Conservation (phyloP, 2,113 vertebrate genomes). For the Steatornis caripensis region DNA sequence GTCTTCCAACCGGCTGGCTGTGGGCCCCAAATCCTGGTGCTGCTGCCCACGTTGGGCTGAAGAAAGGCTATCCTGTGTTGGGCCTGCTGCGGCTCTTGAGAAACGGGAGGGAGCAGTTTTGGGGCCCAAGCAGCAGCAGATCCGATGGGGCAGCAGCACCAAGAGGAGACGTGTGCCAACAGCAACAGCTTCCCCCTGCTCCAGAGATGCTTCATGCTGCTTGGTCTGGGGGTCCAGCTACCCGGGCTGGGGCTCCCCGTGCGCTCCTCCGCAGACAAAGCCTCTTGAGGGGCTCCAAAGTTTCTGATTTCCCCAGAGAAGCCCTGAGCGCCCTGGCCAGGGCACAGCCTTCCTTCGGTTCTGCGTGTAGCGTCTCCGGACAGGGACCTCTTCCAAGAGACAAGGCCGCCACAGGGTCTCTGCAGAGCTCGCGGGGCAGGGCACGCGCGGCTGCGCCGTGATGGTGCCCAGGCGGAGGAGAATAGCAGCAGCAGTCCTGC, state of each 20-base stretch:
- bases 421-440: not conserved
- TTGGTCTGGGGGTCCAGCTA: not conserved
- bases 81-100: not conserved
- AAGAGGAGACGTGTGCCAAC: not conserved
- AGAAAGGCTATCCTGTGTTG: not conserved
- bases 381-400: not conserved
- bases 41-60: not conserved
- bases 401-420: not conserved
- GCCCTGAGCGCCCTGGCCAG: not conserved
- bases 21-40: not conserved
- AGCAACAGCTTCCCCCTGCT: not conserved
- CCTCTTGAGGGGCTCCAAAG: not conserved
- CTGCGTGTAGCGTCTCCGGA: not conserved
- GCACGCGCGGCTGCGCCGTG: not conserved
- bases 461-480: not conserved
- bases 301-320: not conserved
- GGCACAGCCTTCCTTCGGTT: not conserved
- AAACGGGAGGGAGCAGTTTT: not conserved
- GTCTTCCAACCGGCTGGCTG: not conserved
- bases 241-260: not conserved
- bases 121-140: not conserved
- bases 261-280: not conserved
- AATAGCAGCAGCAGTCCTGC: constrained; percentile 4
- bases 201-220: not conserved
- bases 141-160: not conserved